These are phyloP conservation scores for Drosophila mercatorum DNA, from an alignment of 2,888 invertebrate genomes.

Conservation along the genomic window DNA sequence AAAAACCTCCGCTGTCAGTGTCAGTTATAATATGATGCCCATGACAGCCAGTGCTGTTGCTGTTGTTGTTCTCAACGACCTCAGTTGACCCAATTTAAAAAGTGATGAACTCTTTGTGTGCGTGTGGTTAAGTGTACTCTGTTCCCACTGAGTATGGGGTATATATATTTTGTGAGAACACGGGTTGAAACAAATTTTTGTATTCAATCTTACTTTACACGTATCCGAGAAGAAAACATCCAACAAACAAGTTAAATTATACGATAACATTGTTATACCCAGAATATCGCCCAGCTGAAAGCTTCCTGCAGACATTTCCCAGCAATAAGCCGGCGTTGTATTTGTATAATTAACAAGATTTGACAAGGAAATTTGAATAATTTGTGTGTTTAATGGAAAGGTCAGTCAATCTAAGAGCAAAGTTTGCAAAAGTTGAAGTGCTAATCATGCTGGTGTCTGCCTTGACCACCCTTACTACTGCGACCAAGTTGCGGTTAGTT, in stretches of 20 bases:
- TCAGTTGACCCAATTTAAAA: slow-evolving; percentile 57
- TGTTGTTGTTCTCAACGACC: slow-evolving; percentile 21
- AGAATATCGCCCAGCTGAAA: not conserved
- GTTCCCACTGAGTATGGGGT: not conserved
- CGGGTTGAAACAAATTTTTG: too few relatives aligned
- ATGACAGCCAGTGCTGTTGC: slow-evolving; percentile 31
- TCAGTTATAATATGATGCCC: slow-evolving; percentile 66
- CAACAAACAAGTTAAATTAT: too few relatives aligned
- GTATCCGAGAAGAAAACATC: too few relatives aligned
- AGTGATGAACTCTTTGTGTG: slow-evolving; percentile 35
- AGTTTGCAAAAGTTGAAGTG: slow-evolving; percentile 59
- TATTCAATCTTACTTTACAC: too few relatives aligned
- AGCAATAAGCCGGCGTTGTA: slow-evolving; percentile 1
- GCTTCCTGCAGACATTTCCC: not conserved
- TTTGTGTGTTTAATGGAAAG: slow-evolving; percentile 11
- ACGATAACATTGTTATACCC: not conserved
- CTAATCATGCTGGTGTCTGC: slow-evolving; percentile 63
- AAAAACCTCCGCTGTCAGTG: slow-evolving; percentile 65
- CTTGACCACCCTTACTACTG: slow-evolving; percentile 39
- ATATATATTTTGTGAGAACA: not conserved
- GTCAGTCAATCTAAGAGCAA: slow-evolving; percentile 20
- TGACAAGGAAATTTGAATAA: not conserved
- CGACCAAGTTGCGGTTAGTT: slow-evolving; percentile 62
- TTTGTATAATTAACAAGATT: slow-evolving; percentile 18
- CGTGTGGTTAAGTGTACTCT: slow-evolving; percentile 11